Evolutionary conservation across 2,113 vertebrate species (phyloP).

Genomic region (Mesocricetus auratus): DNA sequence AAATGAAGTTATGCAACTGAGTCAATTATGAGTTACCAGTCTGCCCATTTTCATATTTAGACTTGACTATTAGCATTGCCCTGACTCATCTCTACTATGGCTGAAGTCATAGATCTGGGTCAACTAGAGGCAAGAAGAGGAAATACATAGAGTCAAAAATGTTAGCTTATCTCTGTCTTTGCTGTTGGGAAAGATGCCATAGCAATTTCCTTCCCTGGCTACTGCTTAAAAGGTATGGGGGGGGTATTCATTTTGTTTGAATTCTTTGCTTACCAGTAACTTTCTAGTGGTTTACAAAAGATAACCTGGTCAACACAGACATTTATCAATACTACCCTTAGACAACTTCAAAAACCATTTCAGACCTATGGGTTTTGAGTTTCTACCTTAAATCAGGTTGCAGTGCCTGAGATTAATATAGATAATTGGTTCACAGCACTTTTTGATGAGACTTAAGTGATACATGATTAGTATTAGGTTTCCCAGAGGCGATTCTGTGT

Average conservation of each 20-base stretch:
- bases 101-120: background rate
- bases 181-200: background rate
- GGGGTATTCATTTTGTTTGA: background rate
- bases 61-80: background rate
- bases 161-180: background rate
- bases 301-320: background rate
- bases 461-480: background rate
- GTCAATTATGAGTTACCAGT: background rate
- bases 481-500: background rate
- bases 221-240: background rate
- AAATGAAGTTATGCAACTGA: background rate
- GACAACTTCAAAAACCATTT: conserved; percentile 6
- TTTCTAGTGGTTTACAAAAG: background rate
- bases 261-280: background rate
- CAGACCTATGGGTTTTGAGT: background rate
- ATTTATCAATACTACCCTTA: background rate
- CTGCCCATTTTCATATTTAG: background rate
- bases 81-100: background rate
- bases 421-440: background rate
- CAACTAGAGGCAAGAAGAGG: background rate
- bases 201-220: background rate
- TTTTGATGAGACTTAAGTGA: background rate
- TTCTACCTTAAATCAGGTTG: background rate
- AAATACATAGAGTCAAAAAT: background rate
- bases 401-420: background rate